Percentiles rank a stretch among this genome's conserved stretches.
phyloP scores from a whole-genome alignment of 1,140 invertebrate species.

The Papilio aristodemus region DNA sequence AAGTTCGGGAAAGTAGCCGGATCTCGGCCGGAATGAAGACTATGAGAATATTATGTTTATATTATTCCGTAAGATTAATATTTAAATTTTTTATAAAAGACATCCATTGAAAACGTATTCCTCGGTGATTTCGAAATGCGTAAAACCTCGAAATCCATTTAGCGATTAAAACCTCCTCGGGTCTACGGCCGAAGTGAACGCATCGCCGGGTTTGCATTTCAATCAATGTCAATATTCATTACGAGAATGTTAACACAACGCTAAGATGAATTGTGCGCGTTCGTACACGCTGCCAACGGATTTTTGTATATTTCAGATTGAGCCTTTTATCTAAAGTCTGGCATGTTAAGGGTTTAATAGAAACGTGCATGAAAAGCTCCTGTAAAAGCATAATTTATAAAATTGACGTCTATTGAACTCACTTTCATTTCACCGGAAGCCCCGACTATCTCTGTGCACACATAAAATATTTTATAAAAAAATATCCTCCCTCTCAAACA shows the following conservation, averaged over 20 bases:
- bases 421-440: slow-evolving; percentile 17
- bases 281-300: not conserved
- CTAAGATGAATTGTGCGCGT: slow-evolving; percentile 38
- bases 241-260: slow-evolving; percentile 47
- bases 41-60: no score
- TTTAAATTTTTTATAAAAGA: not conserved
- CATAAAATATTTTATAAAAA: slow-evolving; percentile 18
- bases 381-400: slow-evolving; percentile 20
- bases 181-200: slow-evolving; percentile 40
- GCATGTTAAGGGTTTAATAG: slow-evolving; percentile 19
- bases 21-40: no score
- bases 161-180: slow-evolving; percentile 52
- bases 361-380: slow-evolving; percentile 6
- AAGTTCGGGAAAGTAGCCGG: no score
- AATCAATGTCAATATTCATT: slow-evolving; percentile 66
- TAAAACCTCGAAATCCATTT: slow-evolving; percentile 53
- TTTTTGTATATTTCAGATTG: slow-evolving; percentile 25
- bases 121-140: slow-evolving; percentile 31
- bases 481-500: not conserved
- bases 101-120: not conserved
- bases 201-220: slow-evolving; percentile 54
- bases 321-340: slow-evolving; percentile 21
- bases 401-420: slow-evolving; percentile 12
- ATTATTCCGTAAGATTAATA: no score
- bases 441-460: slow-evolving; percentile 2